A percentile compares a stretch with the other conserved stretches of the same genome.
These are phyloP conservation scores for Uropsilus gracilis DNA, from an alignment of 2,113 vertebrate species.

Conservation along the genomic window DNA sequence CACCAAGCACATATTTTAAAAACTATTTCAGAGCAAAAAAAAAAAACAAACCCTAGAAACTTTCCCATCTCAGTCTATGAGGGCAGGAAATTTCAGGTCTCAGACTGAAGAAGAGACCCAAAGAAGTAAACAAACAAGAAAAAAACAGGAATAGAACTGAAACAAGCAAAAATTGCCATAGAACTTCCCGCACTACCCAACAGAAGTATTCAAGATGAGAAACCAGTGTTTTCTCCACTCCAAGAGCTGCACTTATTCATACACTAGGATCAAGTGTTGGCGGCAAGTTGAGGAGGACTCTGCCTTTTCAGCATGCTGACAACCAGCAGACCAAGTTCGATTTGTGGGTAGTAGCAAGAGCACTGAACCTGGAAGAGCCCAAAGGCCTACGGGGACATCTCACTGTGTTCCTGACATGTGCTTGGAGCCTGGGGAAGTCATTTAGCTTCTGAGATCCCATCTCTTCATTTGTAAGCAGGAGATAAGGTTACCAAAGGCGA, in stretches of 20 bases:
- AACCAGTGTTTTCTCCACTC: background rate
- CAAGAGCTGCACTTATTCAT: background rate
- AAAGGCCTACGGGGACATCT: background rate
- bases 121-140: background rate
- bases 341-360: background rate
- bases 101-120: background rate
- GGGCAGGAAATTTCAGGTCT: background rate
- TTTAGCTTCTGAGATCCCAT: background rate
- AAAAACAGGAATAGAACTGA: background rate
- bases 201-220: background rate
- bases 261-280: background rate
- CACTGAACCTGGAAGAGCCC: background rate
- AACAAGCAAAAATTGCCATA: background rate
- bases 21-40: background rate
- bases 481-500: background rate
- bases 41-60: background rate
- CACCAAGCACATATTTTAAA: background rate
- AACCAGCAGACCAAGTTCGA: background rate
- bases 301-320: background rate
- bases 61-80: background rate
- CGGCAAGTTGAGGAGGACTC: background rate
- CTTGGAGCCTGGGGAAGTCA: background rate
- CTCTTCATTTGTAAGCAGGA: background rate
- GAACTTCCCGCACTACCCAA: background rate
- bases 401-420: background rate